Conservation (phyloP, 2,113 vertebrate genomes). For the Solea solea region DNA sequence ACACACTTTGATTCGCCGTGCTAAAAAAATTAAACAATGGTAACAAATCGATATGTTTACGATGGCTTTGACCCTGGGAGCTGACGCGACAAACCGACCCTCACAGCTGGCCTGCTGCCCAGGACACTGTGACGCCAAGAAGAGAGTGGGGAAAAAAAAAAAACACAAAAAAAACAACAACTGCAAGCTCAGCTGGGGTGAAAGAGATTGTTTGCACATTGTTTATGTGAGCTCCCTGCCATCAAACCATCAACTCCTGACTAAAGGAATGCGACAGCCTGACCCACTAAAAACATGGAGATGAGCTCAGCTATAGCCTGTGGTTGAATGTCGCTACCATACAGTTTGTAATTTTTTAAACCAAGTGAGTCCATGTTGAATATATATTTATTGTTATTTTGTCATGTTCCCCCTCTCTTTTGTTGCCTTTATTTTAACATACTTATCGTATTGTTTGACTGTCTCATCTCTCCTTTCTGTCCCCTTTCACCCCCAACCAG, state of each 20-base stretch:
- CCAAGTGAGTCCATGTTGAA: neutral
- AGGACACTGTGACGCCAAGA: conserved; percentile 64
- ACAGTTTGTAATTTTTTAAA: neutral
- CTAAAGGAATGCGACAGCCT: conserved; percentile 76
- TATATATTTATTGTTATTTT: no score
- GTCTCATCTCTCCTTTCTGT: no score
- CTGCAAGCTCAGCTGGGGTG: conserved; percentile 85
- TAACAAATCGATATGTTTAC: conserved; percentile 4
- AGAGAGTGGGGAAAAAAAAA: conserved; percentile 28
- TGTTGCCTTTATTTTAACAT: no score
- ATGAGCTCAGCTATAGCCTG: conserved; percentile 12
- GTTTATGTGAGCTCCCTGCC: conserved; percentile 71
- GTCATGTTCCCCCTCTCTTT: no score
- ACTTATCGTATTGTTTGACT: no score
- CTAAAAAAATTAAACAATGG: neutral
- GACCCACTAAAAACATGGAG: conserved; percentile 31
- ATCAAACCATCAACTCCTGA: conserved; percentile 76
- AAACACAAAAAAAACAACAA: conserved; percentile 62
- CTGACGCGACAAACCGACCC: conserved; percentile 55
- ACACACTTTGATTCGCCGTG: neutral
- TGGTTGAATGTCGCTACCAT: neutral
- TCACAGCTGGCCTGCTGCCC: conserved; percentile 49
- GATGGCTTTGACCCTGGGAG: conserved; percentile 25
- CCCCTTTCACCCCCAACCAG: no score
- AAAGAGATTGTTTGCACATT: conserved; percentile 74